Base-by-base conservation (phyloP, 2,113 vertebrate species). In the Phyllopteryx taeniolatus region DNA sequence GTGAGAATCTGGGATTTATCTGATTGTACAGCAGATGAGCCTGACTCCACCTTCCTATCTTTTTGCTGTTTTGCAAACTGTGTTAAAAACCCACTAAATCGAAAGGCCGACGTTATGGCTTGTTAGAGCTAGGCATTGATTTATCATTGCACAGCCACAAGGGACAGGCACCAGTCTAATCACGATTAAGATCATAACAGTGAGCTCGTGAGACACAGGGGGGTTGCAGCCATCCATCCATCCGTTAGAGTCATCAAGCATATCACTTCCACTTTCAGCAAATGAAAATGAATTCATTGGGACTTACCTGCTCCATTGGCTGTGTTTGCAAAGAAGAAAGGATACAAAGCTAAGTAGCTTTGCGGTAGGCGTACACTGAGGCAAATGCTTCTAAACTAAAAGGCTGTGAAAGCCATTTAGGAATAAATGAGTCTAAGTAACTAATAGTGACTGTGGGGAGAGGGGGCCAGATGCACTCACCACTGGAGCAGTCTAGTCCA, bases 401-500 rank as follows among this genome's bases (percentile, higher is more conserved):
- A 77, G 83, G 77, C 77, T 83, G 79, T 86, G 76, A 87, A 78
- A 75, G 64, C 76, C 71, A 76, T 82, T 87, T 76, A 80, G 74
- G 68, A 82, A 72, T 78, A 78, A 83, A 84, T 80, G 60, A 79
- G 47, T 80, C 77, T 73, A 72, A 75, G 70, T 71, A 76, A 75
- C 33, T 83, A 78, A 86, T 85, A 82, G 85, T 46, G 68, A 74
- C 79, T 80, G 83, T 31, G 73, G 85, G 84, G 74, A 84, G 77
- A 80, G 77, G 77, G 67, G 74, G 35, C 4, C 35, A 81, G 83
- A 75, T 78, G 76, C 71, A 98, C 98, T 98, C 91, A 99, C 98
- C 97, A 77, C 98, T 98, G n/a, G 98, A 99, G 90, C 98, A 99
- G 85, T 99, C 98, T 4, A 94, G 93, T 13, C 97, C 98, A 79